A percentile compares a stretch with the other conserved stretches of the same genome.
These are phyloP conservation scores for Bombus sibiricus DNA, from an alignment of 1,140 invertebrate species.

Conservation along the genomic window DNA sequence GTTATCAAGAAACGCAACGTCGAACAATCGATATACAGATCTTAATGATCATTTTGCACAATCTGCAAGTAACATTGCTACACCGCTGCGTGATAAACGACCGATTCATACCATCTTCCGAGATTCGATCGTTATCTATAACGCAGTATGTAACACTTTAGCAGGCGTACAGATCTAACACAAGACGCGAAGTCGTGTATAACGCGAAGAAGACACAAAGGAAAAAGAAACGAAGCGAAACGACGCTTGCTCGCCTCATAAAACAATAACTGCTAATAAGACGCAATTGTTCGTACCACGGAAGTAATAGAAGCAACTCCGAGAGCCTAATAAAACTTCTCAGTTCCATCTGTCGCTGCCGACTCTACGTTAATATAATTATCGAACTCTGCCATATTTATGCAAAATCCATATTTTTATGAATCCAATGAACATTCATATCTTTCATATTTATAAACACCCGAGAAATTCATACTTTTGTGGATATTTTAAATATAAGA, in stretches of 20 bases:
- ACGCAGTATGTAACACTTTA: not conserved
- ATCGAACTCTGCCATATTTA: no score
- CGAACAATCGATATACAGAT: not conserved
- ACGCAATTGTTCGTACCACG: slow-evolving; percentile 46
- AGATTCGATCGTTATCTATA: not conserved
- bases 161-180: not conserved
- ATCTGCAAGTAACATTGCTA: not conserved
- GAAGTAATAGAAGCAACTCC: slow-evolving; percentile 45
- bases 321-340: slow-evolving; percentile 27
- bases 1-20: not conserved
- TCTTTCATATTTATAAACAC: no score
- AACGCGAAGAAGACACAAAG: not conserved
- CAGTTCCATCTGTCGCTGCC: slow-evolving; percentile 16
- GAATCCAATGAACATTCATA: no score
- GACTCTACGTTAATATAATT: no score
- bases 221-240: not conserved
- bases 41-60: not conserved
- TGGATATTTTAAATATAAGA: no score
- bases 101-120: not conserved
- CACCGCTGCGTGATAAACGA: not conserved
- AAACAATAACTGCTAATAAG: slow-evolving; percentile 53
- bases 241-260: slow-evolving; percentile 12
- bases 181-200: not conserved
- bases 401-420: no score
- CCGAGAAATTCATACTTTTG: no score